phyloP scores from a whole-genome alignment of 2,888 invertebrate genomes.

The Nasonovia ribisnigri region DNA sequence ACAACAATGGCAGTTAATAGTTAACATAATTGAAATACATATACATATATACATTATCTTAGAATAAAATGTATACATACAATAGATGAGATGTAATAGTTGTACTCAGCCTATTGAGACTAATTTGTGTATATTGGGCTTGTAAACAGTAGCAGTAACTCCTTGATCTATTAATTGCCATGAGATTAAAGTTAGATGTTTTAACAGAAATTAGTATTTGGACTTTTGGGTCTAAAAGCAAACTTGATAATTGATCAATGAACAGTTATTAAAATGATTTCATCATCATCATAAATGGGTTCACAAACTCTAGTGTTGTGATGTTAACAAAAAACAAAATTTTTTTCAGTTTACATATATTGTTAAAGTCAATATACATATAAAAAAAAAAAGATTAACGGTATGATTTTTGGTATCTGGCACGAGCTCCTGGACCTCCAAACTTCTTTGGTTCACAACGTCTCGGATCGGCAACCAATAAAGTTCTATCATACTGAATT shows the following conservation, averaged over 20 bases:
- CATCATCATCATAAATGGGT: neutral
- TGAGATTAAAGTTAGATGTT: no score
- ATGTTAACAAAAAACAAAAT: neutral
- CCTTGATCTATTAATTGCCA: neutral
- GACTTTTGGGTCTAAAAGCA: neutral
- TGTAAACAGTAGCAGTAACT: neutral
- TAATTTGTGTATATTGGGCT: neutral
- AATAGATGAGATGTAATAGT: neutral
- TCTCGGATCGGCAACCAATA: slow-evolving; percentile 98
- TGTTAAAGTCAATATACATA: slow-evolving; percentile 37
- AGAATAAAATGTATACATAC: neutral
- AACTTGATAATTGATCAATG: neutral
- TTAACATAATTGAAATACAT: neutral
- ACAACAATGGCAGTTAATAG: no score
- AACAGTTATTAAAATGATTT: neutral
- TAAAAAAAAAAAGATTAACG: slow-evolving; percentile 80
- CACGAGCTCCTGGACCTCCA: slow-evolving; percentile 99
- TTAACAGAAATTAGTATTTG: neutral
- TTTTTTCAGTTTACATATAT: slow-evolving; percentile 56
- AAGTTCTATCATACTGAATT: slow-evolving; percentile 96
- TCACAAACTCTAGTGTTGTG: neutral
- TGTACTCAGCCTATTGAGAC: neutral
- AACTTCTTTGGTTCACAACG: slow-evolving; percentile 99
- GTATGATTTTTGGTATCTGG: slow-evolving; percentile 99
- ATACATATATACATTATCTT: no score